These are phyloP conservation scores for Papilio elwesi DNA, from an alignment of 2,888 invertebrate species.

Conservation along the genomic window DNA sequence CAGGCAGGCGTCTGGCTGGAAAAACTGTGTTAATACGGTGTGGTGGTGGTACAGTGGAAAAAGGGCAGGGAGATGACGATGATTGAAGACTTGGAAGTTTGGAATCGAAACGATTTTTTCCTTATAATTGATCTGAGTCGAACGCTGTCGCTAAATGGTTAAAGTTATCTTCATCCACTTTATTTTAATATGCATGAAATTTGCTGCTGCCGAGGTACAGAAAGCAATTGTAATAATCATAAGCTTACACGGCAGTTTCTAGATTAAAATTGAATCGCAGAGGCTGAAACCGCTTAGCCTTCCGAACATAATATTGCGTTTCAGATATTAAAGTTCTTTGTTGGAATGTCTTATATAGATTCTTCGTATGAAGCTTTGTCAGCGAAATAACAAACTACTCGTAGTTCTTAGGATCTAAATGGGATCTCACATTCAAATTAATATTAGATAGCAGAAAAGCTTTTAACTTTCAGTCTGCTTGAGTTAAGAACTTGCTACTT, in stretches of 20 bases:
- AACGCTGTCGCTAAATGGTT: not conserved
- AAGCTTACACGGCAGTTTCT: constrained; percentile 16
- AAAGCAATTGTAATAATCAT: constrained; percentile 15
- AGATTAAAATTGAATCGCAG: constrained; percentile 19
- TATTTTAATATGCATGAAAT: constrained; percentile 2
- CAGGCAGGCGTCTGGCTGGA: too few species aligned
- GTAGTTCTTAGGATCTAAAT: not conserved
- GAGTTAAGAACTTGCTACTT: too few species aligned
- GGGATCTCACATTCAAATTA: not conserved
- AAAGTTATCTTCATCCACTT: constrained; percentile 7
- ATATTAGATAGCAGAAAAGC: too few species aligned
- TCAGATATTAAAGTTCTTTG: constrained; percentile 29
- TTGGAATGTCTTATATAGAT: constrained; percentile 20
- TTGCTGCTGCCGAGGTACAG: not conserved
- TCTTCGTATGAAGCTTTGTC: constrained; percentile 17
- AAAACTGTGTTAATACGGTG: too few species aligned
- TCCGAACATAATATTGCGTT: constrained; percentile 31
- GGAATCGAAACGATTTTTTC: too few species aligned
- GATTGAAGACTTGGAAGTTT: too few species aligned
- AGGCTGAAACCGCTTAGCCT: constrained; percentile 16
- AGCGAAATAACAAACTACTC: constrained; percentile 10
- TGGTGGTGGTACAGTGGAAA: too few species aligned
- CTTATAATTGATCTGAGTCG: too few species aligned
- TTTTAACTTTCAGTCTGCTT: too few species aligned
- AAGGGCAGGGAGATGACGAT: too few species aligned